These are phyloP conservation scores for Labia minor DNA, from an alignment of 2,888 invertebrate genomes.

Conservation along the genomic window DNA sequence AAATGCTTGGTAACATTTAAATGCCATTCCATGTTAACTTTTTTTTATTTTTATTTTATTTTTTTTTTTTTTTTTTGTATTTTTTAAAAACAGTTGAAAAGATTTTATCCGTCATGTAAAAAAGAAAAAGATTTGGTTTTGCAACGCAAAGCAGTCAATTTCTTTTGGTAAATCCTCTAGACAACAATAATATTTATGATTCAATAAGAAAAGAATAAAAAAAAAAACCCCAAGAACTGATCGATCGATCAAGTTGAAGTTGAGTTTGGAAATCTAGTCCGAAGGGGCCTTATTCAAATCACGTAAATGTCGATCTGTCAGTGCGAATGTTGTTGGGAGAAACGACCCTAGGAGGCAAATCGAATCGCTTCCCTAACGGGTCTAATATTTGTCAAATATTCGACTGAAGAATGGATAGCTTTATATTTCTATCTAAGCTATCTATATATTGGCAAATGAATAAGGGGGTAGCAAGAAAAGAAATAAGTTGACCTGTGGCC, in stretches of 20 bases:
- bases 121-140: background rate
- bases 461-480: too few relatives aligned
- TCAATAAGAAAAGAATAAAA: slow-evolving; percentile 1
- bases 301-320: slow-evolving; percentile 13
- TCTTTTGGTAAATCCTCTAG: background rate
- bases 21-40: too few relatives aligned
- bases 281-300: background rate
- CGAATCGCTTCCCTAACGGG: background rate
- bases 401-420: background rate
- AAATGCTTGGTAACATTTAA: too few relatives aligned
- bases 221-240: background rate
- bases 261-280: slow-evolving; percentile 13
- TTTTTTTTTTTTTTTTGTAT: too few relatives aligned
- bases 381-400: slow-evolving; percentile 6
- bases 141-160: background rate
- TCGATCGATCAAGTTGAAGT: slow-evolving; percentile 4
- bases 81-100: too few relatives aligned
- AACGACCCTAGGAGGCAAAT: background rate
- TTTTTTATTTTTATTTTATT: too few relatives aligned
- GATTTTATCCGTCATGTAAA: too few relatives aligned
- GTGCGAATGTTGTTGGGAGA: background rate
- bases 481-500: too few relatives aligned
- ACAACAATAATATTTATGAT: slow-evolving; percentile 13
- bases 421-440: background rate
- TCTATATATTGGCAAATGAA: too few relatives aligned